phyloP scores from a whole-genome alignment of 2,113 vertebrate species.

The Stegostoma tigrinum region DNA sequence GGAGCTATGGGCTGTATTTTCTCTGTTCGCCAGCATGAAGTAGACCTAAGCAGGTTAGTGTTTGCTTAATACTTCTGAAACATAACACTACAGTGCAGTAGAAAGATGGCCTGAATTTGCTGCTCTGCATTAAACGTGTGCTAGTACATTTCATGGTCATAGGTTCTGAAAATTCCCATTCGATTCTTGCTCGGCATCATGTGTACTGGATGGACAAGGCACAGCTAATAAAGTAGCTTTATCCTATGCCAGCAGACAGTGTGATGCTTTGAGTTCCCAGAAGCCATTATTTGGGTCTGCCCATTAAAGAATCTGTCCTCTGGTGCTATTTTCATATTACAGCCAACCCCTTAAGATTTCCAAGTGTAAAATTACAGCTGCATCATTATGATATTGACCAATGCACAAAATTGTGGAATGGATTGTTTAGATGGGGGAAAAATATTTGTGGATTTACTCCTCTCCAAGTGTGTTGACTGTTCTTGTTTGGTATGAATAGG shows the following conservation, averaged over 20 bases:
- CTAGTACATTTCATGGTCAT: neutral
- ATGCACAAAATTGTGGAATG: neutral
- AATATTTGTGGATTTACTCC: neutral
- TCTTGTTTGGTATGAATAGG: neutral
- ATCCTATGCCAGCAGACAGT: neutral
- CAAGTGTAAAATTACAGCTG: neutral
- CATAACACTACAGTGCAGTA: neutral
- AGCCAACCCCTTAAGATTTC: neutral
- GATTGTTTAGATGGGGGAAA: neutral
- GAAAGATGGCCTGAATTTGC: neutral
- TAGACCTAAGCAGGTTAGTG: constrained; percentile 72
- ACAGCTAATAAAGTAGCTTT: neutral
- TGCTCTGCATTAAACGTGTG: neutral
- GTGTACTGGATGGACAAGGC: neutral
- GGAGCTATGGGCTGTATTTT: constrained; percentile 75
- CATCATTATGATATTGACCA: neutral
- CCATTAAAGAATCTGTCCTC: neutral
- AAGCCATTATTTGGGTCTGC: neutral
- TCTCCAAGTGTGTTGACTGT: neutral
- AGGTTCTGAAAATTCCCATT: neutral
- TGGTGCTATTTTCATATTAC: neutral
- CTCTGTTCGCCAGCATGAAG: constrained; percentile 68
- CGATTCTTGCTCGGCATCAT: neutral
- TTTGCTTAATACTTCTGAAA: neutral
- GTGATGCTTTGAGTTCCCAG: neutral